phyloP scores from a whole-genome alignment of 2,797 vertebrate genomes.

The Lagocephalus sceleratus region DNA sequence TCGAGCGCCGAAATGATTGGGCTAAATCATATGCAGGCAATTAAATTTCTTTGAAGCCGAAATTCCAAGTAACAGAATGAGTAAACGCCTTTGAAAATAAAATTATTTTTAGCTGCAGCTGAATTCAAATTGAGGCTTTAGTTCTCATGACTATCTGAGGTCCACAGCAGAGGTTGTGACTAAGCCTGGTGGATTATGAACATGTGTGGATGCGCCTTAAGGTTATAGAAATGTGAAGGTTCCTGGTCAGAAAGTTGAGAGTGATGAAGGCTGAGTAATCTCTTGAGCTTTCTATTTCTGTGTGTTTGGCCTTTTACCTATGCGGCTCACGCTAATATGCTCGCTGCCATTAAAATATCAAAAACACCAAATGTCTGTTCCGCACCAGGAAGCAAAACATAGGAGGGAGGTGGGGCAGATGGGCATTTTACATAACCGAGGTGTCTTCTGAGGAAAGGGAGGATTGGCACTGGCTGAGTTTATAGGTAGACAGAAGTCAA shows the following conservation, averaged over 20 bases:
- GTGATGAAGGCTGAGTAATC: constrained; percentile 74
- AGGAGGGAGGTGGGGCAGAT: constrained; percentile 41
- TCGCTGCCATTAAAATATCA: constrained; percentile 44
- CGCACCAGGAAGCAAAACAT: constrained; percentile 39
- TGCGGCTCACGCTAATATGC: constrained; percentile 54
- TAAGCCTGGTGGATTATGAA: constrained; percentile 65
- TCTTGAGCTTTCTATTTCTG: constrained; percentile 69
- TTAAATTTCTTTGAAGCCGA: constrained; percentile 7
- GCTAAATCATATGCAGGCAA: constrained; percentile 9
- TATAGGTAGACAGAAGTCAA: constrained; percentile 47
- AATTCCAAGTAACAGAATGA: neutral
- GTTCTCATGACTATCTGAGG: constrained; percentile 28
- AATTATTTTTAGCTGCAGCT: constrained; percentile 18
- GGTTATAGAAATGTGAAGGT: constrained; percentile 59
- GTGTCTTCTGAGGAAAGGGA: constrained; percentile 25
- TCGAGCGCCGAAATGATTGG: constrained; percentile 2
- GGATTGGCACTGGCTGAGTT: constrained; percentile 36
- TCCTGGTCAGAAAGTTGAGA: constrained; percentile 64
- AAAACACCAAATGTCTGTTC: constrained; percentile 48
- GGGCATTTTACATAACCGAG: constrained; percentile 53
- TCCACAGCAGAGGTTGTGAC: constrained; percentile 53
- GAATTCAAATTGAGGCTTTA: constrained; percentile 30
- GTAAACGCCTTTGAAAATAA: constrained; percentile 9
- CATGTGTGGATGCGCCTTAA: constrained; percentile 64
- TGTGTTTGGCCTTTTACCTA: constrained; percentile 65